Conservation (phyloP, 2,888 invertebrate species). For the Drosophila diplacantha region DNA sequence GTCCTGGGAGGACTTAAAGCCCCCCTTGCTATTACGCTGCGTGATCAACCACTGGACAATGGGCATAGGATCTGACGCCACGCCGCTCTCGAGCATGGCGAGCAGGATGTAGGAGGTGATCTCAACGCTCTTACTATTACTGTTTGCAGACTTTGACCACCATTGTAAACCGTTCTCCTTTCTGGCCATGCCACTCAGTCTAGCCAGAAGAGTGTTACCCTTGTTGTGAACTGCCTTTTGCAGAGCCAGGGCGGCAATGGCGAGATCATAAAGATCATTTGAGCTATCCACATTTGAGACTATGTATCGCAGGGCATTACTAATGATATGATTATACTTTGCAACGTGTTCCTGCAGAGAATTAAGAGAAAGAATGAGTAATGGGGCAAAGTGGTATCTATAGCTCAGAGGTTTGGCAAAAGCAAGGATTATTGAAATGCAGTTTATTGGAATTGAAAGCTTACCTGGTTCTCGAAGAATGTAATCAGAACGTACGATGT, state of each 20-base stretch:
- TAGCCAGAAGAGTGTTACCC: constrained; percentile 81
- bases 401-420: too few relatives aligned
- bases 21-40: constrained; percentile 83
- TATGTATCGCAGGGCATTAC: constrained; percentile 87
- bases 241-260: constrained; percentile 87
- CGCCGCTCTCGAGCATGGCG: constrained; percentile 79
- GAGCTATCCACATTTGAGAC: constrained; percentile 83
- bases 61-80: constrained; percentile 75
- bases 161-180: constrained; percentile 82
- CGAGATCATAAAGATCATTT: constrained; percentile 85
- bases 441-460: too few relatives aligned
- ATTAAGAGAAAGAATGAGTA: too few relatives aligned
- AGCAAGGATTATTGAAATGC: too few relatives aligned
- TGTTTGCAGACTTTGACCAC: constrained; percentile 83
- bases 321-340: constrained; percentile 83
- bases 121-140: constrained; percentile 83
- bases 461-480: too few relatives aligned
- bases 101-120: constrained; percentile 93
- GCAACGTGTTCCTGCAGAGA: constrained; percentile 47
- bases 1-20: constrained; percentile 87
- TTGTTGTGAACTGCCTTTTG: constrained; percentile 86
- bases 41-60: constrained; percentile 86
- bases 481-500: constrained; percentile 82
- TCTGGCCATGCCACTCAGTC: constrained; percentile 79
- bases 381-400: too few relatives aligned